Percentiles rank a stretch among this genome's conserved stretches.
phyloP scores from a whole-genome alignment of 2,113 vertebrate genomes.

The Hepsetus odoe region DNA sequence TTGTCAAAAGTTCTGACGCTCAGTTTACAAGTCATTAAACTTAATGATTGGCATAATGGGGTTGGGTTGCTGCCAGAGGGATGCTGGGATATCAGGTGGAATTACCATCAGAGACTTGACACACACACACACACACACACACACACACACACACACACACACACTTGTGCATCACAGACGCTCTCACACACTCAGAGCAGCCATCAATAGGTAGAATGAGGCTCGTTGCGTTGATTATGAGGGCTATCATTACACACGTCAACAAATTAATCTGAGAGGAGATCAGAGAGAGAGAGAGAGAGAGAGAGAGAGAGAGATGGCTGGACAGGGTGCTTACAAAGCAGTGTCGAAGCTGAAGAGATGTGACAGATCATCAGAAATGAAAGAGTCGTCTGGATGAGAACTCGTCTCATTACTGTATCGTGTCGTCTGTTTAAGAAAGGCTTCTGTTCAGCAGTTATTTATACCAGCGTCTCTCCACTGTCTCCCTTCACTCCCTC shows the following conservation, averaged over 20 bases:
- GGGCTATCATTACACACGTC: conserved; percentile 62
- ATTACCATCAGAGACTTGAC: conserved; percentile 69
- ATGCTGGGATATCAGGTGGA: conserved; percentile 68
- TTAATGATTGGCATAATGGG: conserved; percentile 80
- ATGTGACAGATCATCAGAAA: conserved; percentile 72
- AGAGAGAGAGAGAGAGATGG: conserved; percentile 65
- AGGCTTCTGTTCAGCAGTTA: conserved; percentile 70
- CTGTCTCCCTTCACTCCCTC: conserved; percentile 41
- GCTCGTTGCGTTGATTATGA: conserved; percentile 52
- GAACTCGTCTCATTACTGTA: conserved; percentile 70
- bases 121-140: conserved; percentile 45
- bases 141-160: conserved; percentile 45
- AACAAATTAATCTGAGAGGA: conserved; percentile 41
- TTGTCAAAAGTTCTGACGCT: conserved; percentile 52
- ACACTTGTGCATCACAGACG: conserved; percentile 20
- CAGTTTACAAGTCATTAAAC: conserved; percentile 69
- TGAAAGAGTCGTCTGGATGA: conserved; percentile 69
- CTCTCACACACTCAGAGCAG: background rate
- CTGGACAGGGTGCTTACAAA: conserved; percentile 71
- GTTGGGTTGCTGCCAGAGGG: conserved; percentile 73
- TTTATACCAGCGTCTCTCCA: conserved; percentile 63
- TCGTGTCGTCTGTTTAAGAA: conserved; percentile 58
- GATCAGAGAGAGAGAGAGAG: conserved; percentile 49
- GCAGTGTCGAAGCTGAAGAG: conserved; percentile 61
- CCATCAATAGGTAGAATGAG: conserved; percentile 41